Evolutionary conservation across 2,797 vertebrate species (phyloP).

Genomic region (Distichodus sexfasciatus): DNA sequence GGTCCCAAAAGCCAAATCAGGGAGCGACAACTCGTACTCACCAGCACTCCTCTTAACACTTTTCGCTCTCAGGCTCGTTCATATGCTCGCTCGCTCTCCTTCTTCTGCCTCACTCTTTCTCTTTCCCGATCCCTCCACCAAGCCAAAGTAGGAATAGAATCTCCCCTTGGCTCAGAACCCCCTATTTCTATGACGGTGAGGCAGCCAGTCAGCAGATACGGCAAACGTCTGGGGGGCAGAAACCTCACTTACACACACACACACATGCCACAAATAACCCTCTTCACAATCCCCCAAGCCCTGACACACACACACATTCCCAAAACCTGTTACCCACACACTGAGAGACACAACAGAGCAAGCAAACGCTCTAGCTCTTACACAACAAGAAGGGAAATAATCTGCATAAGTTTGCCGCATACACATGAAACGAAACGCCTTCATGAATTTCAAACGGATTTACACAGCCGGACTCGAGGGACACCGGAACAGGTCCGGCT

Average conservation of each 20-base stretch:
- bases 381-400: constrained; percentile 26
- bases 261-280: constrained; percentile 54
- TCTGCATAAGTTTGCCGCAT: too few species aligned
- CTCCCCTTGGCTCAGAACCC: constrained; percentile 43
- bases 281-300: constrained; percentile 57
- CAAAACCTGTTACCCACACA: constrained; percentile 19
- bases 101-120: constrained; percentile 21
- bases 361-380: constrained; percentile 34
- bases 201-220: constrained; percentile 72
- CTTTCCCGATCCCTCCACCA: constrained; percentile 21
- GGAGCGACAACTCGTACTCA: constrained; percentile 58
- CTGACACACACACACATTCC: constrained; percentile 38
- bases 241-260: constrained; percentile 63
- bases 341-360: not conserved
- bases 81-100: constrained; percentile 15
- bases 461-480: too few species aligned
- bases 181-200: constrained; percentile 76
- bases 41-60: constrained; percentile 32
- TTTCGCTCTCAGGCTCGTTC: constrained; percentile 50
- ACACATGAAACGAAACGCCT: constrained; percentile 63
- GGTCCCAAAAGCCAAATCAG: constrained; percentile 48
- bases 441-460: constrained; percentile 75
- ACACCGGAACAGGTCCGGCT: too few species aligned
- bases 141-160: constrained; percentile 4
- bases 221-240: constrained; percentile 72